Evolutionary conservation across 2,797 vertebrate species (phyloP), one percentile per base, ranked within the genome.

Genomic region (Eulemur coronatus): DNA sequence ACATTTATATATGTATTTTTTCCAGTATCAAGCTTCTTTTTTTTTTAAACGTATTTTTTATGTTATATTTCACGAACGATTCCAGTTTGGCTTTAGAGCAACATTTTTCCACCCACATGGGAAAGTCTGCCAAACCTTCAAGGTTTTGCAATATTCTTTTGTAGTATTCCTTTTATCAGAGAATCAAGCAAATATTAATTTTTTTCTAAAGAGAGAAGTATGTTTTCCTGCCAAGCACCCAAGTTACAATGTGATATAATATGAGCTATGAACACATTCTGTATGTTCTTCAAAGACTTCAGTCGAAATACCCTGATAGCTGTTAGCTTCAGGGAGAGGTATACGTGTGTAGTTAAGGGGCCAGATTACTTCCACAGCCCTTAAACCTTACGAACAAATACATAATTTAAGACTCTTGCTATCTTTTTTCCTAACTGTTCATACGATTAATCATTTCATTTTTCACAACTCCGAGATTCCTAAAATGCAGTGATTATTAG

Each of bases 101-200:
- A 98, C 95, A 97, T 98, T 98, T 98, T 98, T 99, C 98, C 98
- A 98, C 98, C 98, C 98, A 98, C 98, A 97, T 78, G 97, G 95
- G 93, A 98, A 98, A 98, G 92, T 57, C 94, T 98, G 98, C 98
- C 99, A 99, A 98, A 97, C 96, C 98, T 99, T 97, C 48, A 65
- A 98, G 97, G 97, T 99, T 99, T 99, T 98, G 98, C 98, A 99
- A 99, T 98, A 98, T 98, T 98, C 98, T 98, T 98, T 98, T 98
- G 98, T 99, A 99, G 98, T 98, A 98, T 98, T 98, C 97, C 97
- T 98, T 99, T 98, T 99, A 99, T 98, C 98, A 97, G 63, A 73
- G 87, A 98, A 98, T 98, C 98, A 98, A 98, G 98, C 97, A 98
- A 98, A 99, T 98, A 98, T 98, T 98, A 98, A 98, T 98, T 97